Conservation (phyloP, 2,113 vertebrate genomes). For the Condylura cristata region DNA sequence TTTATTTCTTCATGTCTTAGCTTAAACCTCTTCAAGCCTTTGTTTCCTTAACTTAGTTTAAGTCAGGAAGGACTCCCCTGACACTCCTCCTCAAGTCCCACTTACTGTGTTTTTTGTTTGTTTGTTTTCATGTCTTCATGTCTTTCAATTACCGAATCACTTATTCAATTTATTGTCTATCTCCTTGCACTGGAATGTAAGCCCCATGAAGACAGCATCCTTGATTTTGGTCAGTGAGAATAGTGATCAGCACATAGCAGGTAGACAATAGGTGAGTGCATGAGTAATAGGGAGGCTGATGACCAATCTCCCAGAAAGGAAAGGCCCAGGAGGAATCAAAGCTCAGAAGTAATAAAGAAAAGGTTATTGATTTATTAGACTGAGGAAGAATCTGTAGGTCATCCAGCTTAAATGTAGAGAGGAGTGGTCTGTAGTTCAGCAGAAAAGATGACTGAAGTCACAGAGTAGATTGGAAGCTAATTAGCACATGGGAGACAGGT, state of each 20-base stretch:
- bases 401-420: background rate
- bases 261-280: background rate
- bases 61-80: background rate
- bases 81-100: background rate
- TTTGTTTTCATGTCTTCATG: no score
- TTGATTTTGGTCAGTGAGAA: background rate
- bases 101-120: background rate
- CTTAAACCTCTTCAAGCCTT: background rate
- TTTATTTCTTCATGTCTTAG: background rate
- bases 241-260: background rate
- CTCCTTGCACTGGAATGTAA: background rate
- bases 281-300: background rate
- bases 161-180: background rate
- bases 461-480: background rate
- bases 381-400: background rate
- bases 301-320: background rate
- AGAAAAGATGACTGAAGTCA: background rate
- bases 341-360: background rate
- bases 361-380: background rate
- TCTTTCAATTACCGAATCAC: background rate
- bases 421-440: background rate
- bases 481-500: background rate
- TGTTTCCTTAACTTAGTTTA: background rate
- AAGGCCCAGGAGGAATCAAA: background rate
- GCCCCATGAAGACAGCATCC: background rate